Percentiles rank a stretch among this genome's conserved stretches.
These are phyloP conservation scores for Podarcis lilfordi DNA, from an alignment of 2,797 vertebrate species.

Conservation along the genomic window DNA sequence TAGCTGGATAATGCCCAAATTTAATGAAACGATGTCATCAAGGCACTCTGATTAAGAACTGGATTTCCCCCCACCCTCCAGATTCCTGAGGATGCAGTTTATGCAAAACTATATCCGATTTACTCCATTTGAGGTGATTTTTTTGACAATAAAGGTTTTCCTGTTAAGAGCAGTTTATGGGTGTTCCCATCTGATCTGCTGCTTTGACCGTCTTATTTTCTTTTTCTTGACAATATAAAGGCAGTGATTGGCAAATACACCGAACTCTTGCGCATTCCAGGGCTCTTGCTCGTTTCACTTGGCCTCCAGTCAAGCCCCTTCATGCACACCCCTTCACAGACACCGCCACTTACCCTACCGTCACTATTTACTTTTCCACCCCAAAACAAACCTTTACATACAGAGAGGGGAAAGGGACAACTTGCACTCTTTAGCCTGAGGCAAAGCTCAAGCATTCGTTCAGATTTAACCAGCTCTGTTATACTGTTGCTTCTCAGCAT, in stretches of 20 bases:
- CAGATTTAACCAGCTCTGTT: not conserved
- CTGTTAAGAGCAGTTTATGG: not conserved
- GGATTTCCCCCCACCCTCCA: not conserved
- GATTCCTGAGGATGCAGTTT: constrained; percentile 1
- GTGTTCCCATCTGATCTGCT: constrained; percentile 4
- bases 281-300: not conserved
- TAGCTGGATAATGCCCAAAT: not conserved
- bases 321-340: not conserved
- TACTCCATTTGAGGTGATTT: not conserved
- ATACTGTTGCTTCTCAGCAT: too few species aligned
- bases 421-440: not conserved
- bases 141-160: not conserved
- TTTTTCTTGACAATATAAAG: constrained; percentile 5
- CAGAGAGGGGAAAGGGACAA: not conserved
- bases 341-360: not conserved
- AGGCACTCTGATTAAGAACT: not conserved
- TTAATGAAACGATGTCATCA: not conserved
- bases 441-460: not conserved
- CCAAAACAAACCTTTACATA: not conserved
- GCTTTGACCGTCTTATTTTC: not conserved
- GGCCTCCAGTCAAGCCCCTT: not conserved
- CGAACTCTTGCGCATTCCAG: constrained; percentile 2
- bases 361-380: not conserved
- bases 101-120: not conserved
- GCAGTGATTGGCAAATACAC: constrained; percentile 1